Evolutionary conservation across 2,113 vertebrate genomes (phyloP), one percentile per base, ranked within the genome.

Genomic region (Hippocampus guttulatus): DNA sequence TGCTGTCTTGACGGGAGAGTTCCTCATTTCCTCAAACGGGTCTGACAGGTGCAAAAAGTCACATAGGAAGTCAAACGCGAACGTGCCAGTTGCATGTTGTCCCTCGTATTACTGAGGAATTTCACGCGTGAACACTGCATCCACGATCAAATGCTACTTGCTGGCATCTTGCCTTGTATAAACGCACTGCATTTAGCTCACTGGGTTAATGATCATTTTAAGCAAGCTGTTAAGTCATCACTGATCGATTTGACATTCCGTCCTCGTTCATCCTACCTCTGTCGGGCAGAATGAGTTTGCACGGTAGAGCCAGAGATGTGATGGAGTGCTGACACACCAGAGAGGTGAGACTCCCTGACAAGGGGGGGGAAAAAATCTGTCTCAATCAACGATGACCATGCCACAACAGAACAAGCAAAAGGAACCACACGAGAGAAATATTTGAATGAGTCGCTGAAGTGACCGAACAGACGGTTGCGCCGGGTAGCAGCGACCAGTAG

Each of bases 241-340:
- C 2, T 30, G 15, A 8, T 18, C 8, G 3, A 33, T 33, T 30
- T 30, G 16, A 30, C 58, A 61, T 33, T 16, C 27, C 67, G 60
- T 55, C 30, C 25, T 64, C 21, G 25, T 43, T 40, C 12, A 61
- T 33, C 33, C 47, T 77, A 97, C 96, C 96, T 96, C 92, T 91
- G 91, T 95, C 92, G 3, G 96, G 96, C 81, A 98, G 96, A 83
- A 98, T 95, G 27, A 98, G 92, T 78, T 94, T 96, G 84, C 96
- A 97, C 33, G 96, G 96, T 87, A 98, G 75, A 49, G 96, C 96
- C 92, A 98, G 80, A 1, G 96, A 93, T 0, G 95, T 98, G 87
- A 96, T 98, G 86, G 96, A 96, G 88, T 98, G 96, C 67, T 98
- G 96, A 81, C 95, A 97, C 67, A 98, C 95, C 86, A 98, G 80